Evolutionary conservation across 2,797 vertebrate species (phyloP), one percentile per base, ranked within the genome.

Genomic region (Lophius americanus): DNA sequence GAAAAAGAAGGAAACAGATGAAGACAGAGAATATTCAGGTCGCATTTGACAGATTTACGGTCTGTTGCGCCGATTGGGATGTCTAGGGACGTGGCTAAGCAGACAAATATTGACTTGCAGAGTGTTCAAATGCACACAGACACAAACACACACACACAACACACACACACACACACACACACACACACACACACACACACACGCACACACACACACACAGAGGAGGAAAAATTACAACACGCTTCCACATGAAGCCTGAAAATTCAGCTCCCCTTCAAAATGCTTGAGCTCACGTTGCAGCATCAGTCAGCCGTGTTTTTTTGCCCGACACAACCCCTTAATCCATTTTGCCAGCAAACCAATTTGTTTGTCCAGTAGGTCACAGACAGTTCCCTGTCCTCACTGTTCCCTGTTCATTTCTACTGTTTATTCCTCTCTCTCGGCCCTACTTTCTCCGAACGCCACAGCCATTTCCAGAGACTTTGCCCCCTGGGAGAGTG

Each of bases 101-200:
- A 89, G 91, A 91, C 91, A 93, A 93, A 93, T 93, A 93, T 93
- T 93, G 92, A 93, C 90, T 91, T 54, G 85, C 84, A 76, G 85
- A 70, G 81, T 51, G 14, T 72, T 71, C 6, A 12, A 60, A 47
- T 49, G 12, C 70, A 13, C 70, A 23, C 67, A 35, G 52, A 71
- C 9, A 48, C 9, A 72, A 1, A 23, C 23, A 35, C 55, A 71
- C 9, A 48, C 9, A 72, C 63, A 44, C 58, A 56, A 85, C 23
- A 23, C 23, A 35, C 55, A 71, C 9, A 48, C 9, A 72, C 63
- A 44, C 58, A 56, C 51, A 58, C 23, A 23, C 23, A 35, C 70
- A 13, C 70, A 23, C 67, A 35, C 52, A 71, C 9, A 48, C 9
- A 72, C 70, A 13, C 70, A 23, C 67, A 35, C 52, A 71, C 9